A percentile compares a stretch with the other conserved stretches of the same genome.
These are phyloP conservation scores for Corythornis vintsioides DNA, from an alignment of 2,113 vertebrate genomes.

Conservation along the genomic window DNA sequence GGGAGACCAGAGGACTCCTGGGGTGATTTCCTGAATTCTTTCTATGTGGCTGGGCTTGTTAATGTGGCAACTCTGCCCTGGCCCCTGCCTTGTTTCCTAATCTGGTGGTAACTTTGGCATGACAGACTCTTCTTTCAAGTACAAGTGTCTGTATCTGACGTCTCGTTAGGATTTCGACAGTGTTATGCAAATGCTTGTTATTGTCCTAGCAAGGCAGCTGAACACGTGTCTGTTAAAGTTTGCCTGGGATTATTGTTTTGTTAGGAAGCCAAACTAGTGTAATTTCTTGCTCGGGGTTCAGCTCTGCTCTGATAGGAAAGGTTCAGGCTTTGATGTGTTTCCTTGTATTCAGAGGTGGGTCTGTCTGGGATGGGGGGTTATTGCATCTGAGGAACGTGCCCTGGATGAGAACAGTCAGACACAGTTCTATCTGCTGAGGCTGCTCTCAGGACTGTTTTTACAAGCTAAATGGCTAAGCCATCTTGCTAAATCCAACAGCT, in stretches of 20 bases:
- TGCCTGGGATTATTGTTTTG: not conserved
- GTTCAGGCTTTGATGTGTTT: not conserved
- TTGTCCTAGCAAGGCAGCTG: not conserved
- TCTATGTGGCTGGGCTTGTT: not conserved
- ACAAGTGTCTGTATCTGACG: not conserved
- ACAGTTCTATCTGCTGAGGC: not conserved
- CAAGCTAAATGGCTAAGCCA: not conserved
- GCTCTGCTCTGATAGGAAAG: not conserved
- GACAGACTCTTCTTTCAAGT: not conserved
- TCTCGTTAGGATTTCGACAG: not conserved
- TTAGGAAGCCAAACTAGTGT: fast-evolving
- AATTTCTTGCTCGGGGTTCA: not conserved
- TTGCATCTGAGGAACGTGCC: not conserved
- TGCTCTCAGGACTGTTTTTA: not conserved
- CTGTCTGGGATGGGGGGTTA: not conserved
- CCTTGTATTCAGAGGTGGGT: no score
- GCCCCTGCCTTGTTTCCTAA: not conserved
- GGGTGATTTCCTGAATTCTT: not conserved
- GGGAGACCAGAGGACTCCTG: not conserved
- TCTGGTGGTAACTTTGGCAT: not conserved
- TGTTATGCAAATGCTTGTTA: not conserved
- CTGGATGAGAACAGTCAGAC: not conserved
- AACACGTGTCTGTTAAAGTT: not conserved
- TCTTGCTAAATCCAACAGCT: not conserved
- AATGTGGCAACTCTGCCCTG: not conserved